phyloP scores from a whole-genome alignment of 2,113 vertebrate genomes.

The crab-eating macaque (Macaca fascicularis) region DNA sequence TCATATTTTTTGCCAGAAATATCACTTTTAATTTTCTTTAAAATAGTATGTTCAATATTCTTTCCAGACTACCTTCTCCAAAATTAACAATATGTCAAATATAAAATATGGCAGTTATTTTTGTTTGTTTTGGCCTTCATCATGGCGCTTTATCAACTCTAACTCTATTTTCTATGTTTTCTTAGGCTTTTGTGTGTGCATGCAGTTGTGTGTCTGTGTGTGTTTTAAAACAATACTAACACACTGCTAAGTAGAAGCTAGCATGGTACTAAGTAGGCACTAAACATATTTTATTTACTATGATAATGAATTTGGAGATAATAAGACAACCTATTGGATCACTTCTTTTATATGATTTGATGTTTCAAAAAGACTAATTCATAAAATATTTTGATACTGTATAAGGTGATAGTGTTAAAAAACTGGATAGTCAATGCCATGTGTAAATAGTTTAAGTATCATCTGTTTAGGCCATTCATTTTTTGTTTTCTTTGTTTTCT shows the following conservation, averaged over 20 bases:
- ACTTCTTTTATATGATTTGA: not conserved
- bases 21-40: not conserved
- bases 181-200: not conserved
- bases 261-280: not conserved
- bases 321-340: not conserved
- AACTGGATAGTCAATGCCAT: not conserved
- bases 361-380: constrained; percentile 11
- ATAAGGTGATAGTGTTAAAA: not conserved
- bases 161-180: not conserved
- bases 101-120: not conserved
- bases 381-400: not conserved
- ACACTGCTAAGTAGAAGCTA: not conserved
- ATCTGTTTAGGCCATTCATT: not conserved
- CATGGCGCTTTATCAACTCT: not conserved
- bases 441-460: not conserved
- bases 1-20: not conserved
- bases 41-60: not conserved
- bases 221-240: not conserved
- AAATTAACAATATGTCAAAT: not conserved
- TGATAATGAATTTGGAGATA: not conserved
- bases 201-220: not conserved
- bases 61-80: not conserved
- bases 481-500: no score
- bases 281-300: not conserved
- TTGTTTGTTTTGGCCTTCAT: not conserved